Percentiles rank a stretch among this genome's conserved stretches.
Evolutionary conservation across 2,113 vertebrate genomes (phyloP).

Genomic region (Glareola pratincola): DNA sequence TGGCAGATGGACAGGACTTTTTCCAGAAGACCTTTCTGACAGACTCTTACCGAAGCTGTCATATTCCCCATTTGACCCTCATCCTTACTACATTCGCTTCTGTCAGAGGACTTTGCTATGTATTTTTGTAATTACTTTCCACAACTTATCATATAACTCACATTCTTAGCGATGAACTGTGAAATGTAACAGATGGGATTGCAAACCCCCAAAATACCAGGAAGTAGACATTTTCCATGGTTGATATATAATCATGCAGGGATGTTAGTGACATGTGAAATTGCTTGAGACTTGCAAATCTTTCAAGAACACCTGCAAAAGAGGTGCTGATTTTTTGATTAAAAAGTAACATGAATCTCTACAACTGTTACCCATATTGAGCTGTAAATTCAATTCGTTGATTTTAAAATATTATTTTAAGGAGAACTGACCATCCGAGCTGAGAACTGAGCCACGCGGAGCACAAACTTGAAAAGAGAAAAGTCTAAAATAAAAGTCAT

Average conservation of each 20-base stretch:
- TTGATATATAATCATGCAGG: slow-evolving; percentile 47
- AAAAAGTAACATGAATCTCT: neutral
- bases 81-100: slow-evolving; percentile 36
- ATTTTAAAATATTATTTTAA: neutral
- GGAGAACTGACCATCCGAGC: neutral
- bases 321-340: slow-evolving; percentile 40
- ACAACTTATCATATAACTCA: slow-evolving; percentile 55
- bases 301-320: slow-evolving; percentile 36
- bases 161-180: slow-evolving; percentile 60
- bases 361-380: neutral
- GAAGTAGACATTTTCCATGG: slow-evolving; percentile 60
- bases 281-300: slow-evolving; percentile 40
- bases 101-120: slow-evolving; percentile 45
- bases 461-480: neutral
- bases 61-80: slow-evolving; percentile 14
- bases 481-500: neutral
- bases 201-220: slow-evolving; percentile 43
- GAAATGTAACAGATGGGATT: slow-evolving; percentile 69
- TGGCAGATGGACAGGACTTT: slow-evolving; percentile 56
- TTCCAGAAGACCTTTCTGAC: slow-evolving; percentile 48
- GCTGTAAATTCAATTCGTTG: neutral
- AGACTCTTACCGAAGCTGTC: slow-evolving; percentile 50
- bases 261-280: slow-evolving; percentile 60
- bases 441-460: neutral
- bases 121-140: slow-evolving; percentile 44